Percentiles rank a stretch among this genome's conserved stretches.
phyloP scores from a whole-genome alignment of 1,140 invertebrate species.

The Cepaea nemoralis region DNA sequence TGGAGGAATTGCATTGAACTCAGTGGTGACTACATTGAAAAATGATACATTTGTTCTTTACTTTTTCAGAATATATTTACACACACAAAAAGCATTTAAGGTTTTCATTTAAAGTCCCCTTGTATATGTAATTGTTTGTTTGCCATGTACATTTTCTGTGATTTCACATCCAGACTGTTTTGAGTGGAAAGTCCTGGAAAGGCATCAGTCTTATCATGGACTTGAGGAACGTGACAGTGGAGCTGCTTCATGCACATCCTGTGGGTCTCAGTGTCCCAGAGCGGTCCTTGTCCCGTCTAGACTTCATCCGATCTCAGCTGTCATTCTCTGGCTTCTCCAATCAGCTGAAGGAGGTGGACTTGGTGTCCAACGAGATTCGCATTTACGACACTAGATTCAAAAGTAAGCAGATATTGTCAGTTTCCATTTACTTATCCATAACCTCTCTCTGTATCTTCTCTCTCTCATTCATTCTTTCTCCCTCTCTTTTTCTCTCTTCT shows the following conservation, averaged over 20 bases:
- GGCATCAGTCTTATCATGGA: conserved; percentile 85
- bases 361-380: conserved; percentile 92
- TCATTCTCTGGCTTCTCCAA: conserved; percentile 88
- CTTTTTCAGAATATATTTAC: no score
- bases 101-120: no score
- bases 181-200: conserved; percentile 77
- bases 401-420: conserved; percentile 55
- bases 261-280: conserved; percentile 63
- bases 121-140: no score
- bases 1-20: no score
- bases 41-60: no score
- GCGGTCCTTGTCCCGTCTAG: conserved; percentile 84
- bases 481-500: no score
- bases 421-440: no score
- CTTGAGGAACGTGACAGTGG: conserved; percentile 88
- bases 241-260: conserved; percentile 74
- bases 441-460: no score
- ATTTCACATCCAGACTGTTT: conserved; percentile 54
- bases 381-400: conserved; percentile 84
- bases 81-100: no score
- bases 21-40: no score
- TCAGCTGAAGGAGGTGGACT: conserved; percentile 89
- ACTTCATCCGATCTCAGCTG: conserved; percentile 91
- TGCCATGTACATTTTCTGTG: background rate
- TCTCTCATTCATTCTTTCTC: no score